A percentile compares a stretch with the other conserved stretches of the same genome.
Conservation (phyloP, 2,888 invertebrate species). For the Xanthostigma xanthostigma region DNA sequence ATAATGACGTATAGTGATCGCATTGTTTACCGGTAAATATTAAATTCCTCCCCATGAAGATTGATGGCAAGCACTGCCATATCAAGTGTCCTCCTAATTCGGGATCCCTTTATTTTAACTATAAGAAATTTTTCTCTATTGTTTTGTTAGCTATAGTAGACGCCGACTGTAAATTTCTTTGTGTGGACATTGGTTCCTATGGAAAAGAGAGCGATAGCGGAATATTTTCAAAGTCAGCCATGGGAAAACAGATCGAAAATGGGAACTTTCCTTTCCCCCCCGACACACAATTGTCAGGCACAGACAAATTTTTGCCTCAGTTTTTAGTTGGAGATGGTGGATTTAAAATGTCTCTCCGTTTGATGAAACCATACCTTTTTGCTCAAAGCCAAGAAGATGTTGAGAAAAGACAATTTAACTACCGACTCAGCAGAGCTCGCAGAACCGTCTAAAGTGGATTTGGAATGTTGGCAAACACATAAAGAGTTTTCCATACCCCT, state of each 20-base stretch:
- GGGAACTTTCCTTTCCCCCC: conserved; percentile 5
- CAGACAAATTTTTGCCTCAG: conserved; percentile 5
- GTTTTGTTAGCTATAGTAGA: conserved; percentile 13
- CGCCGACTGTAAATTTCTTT: conserved; percentile 13
- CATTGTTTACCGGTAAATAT: no score
- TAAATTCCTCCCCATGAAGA: no score
- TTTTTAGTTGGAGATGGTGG: conserved; percentile 5
- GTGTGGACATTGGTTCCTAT: conserved; percentile 12
- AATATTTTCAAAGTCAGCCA: conserved; percentile 12
- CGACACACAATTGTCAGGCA: conserved; percentile 2
- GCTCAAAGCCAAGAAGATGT: conserved; percentile 3
- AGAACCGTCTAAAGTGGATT: conserved; percentile 5
- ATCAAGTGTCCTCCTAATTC: conserved; percentile 8
- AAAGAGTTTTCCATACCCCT: conserved; percentile 5
- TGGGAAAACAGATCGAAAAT: conserved; percentile 9
- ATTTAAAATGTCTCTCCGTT: conserved; percentile 2
- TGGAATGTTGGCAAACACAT: conserved; percentile 4
- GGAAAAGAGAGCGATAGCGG: conserved; percentile 14
- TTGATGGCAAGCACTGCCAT: conserved; percentile 6
- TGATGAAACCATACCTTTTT: conserved; percentile 6
- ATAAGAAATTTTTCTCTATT: conserved; percentile 11
- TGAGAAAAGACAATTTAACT: conserved; percentile 6
- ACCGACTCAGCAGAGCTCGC: conserved; percentile 5
- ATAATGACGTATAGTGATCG: no score
- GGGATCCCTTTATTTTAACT: conserved; percentile 11